Percentiles rank a stretch among this genome's conserved stretches.
These are phyloP conservation scores for Esox masquinongy DNA, from an alignment of 2,797 vertebrate species.

Conservation along the genomic window DNA sequence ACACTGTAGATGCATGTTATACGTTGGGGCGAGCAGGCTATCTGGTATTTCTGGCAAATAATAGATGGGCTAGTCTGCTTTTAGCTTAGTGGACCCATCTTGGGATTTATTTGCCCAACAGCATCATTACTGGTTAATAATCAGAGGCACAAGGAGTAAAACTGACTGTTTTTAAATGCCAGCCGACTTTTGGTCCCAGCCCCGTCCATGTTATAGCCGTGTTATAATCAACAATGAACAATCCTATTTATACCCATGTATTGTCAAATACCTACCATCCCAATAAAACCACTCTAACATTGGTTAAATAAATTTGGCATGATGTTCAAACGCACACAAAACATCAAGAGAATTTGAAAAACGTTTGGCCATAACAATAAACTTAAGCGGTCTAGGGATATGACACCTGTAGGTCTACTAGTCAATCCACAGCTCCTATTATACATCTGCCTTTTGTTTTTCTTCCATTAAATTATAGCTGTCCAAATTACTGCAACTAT, in stretches of 20 bases:
- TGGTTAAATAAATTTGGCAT: neutral
- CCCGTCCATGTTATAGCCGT: neutral
- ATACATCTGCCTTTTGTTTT: neutral
- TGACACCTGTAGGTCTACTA: neutral
- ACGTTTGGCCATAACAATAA: neutral
- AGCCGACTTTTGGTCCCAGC: too few relatives aligned
- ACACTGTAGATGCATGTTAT: slow-evolving; percentile 4
- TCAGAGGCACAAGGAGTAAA: too few relatives aligned
- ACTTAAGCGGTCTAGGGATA: neutral
- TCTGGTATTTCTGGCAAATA: too few relatives aligned
- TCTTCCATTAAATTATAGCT: neutral
- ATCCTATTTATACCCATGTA: neutral
- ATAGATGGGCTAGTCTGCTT: too few relatives aligned
- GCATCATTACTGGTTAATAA: too few relatives aligned
- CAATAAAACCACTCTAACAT: neutral
- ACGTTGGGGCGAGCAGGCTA: too few relatives aligned
- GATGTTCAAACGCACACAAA: neutral
- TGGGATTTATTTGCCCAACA: too few relatives aligned
- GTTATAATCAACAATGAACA: neutral
- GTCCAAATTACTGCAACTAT: neutral
- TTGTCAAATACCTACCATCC: neutral
- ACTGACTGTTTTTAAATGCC: too few relatives aligned
- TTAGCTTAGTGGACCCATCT: too few relatives aligned
- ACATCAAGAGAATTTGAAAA: neutral
- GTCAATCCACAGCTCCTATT: neutral